phyloP scores from a whole-genome alignment of 2,797 vertebrate genomes.

The Parauchenoglanis ngamensis region DNA sequence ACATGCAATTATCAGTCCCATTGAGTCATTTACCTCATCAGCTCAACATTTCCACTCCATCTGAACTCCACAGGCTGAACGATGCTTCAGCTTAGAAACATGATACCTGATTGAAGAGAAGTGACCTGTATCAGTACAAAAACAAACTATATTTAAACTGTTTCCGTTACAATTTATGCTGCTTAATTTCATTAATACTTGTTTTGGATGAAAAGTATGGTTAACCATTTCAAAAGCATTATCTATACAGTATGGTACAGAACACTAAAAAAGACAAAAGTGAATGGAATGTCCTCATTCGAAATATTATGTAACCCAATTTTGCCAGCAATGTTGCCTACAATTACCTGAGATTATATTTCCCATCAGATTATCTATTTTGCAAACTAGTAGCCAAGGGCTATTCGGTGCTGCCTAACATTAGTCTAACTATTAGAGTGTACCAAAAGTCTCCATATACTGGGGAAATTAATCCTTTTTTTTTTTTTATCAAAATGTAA shows the following conservation, averaged over 20 bases:
- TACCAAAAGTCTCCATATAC: no score
- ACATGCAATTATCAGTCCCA: neutral
- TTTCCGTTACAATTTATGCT: neutral
- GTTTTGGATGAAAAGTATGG: neutral
- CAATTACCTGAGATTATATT: no score
- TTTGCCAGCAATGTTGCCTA: no score
- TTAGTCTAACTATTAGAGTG: no score
- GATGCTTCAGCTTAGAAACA: neutral
- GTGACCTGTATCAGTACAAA: slow-evolving; percentile 3
- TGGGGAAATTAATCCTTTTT: no score
- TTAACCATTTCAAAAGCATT: neutral
- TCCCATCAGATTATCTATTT: no score
- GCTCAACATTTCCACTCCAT: neutral
- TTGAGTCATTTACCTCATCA: neutral
- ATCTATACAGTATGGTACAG: neutral
- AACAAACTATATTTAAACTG: neutral
- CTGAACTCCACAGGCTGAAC: neutral
- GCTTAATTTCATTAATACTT: neutral
- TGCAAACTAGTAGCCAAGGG: no score
- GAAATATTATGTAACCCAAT: no score
- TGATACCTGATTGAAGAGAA: neutral
- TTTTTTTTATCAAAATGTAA: no score
- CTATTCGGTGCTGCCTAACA: no score
- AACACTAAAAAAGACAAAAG: no score
- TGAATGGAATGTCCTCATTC: no score